A percentile compares a stretch with the other conserved stretches of the same genome.
Conservation (phyloP, 1,140 invertebrate genomes). For the Ips typographus region DNA sequence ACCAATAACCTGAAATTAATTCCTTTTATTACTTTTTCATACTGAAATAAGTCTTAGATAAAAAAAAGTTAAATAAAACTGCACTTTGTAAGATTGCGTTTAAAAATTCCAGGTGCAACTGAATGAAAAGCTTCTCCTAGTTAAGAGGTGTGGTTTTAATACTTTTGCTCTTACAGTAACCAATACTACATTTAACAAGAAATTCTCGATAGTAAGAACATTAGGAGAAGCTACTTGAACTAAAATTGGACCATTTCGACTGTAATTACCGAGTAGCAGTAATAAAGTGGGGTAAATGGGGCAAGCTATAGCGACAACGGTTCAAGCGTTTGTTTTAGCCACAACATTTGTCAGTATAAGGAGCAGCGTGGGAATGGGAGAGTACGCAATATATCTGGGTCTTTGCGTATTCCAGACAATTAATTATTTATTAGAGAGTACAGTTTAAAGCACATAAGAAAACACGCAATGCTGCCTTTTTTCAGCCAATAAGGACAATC, state of each 20-base stretch:
- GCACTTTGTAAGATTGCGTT: too few relatives aligned
- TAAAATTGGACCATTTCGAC: constrained; percentile 22
- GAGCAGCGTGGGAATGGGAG: constrained; percentile 2
- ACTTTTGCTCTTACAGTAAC: neutral
- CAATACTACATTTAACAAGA: neutral
- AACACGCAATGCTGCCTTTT: constrained; percentile 34
- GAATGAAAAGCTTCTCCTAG: too few relatives aligned
- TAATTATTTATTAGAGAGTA: too few relatives aligned
- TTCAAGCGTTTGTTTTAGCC: constrained; percentile 30
- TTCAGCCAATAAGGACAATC: constrained; percentile 33
- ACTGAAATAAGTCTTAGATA: too few relatives aligned
- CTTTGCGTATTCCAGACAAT: neutral
- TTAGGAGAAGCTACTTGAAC: constrained; percentile 13
- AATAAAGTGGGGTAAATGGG: constrained; percentile 48
- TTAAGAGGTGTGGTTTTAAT: too few relatives aligned
- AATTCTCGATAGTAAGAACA: constrained; percentile 15
- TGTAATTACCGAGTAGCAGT: constrained; percentile 32
- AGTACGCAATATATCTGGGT: constrained; percentile 1
- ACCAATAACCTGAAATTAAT: constrained; percentile 67
- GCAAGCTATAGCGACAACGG: constrained; percentile 44
- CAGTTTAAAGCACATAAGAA: too few relatives aligned
- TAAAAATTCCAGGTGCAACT: too few relatives aligned
- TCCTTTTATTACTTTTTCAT: too few relatives aligned
- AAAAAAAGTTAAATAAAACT: too few relatives aligned
- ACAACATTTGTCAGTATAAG: constrained; percentile 41